These are phyloP conservation scores for Hirtodrosophila cameraria DNA, from an alignment of 2,888 invertebrate species.

Conservation along the genomic window DNA sequence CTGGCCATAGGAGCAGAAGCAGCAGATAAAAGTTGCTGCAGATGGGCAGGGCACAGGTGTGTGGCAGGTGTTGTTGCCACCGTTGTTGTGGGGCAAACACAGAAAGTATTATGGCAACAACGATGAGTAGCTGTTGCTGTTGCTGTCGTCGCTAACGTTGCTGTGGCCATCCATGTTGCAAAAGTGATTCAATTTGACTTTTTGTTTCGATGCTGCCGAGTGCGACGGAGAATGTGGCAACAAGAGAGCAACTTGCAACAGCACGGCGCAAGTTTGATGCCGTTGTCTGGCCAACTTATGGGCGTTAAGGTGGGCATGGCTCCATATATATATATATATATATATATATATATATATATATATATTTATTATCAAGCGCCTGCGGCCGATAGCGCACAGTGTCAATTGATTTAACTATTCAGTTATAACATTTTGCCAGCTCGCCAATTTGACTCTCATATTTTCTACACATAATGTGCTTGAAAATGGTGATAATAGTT, in stretches of 20 bases:
- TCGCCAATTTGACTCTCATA: too few species aligned
- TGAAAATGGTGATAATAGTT: too few species aligned
- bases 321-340: too few species aligned
- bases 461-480: too few species aligned
- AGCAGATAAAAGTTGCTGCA: neutral
- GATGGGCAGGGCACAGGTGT: neutral
- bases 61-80: conserved; percentile 17
- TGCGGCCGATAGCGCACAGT: conserved; percentile 7
- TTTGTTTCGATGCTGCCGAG: conserved; percentile 51
- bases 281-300: conserved; percentile 21
- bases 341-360: too few species aligned
- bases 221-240: conserved; percentile 9
- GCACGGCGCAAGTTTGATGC: neutral
- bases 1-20: conserved; percentile 9
- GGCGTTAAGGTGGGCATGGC: conserved; percentile 1
- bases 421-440: conserved; percentile 42
- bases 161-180: conserved; percentile 48
- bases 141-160: conserved; percentile 4
- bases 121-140: conserved; percentile 21
- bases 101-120: conserved; percentile 25
- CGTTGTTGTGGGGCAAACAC: conserved; percentile 18
- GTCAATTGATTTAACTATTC: conserved; percentile 65
- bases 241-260: conserved; percentile 3
- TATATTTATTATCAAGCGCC: too few species aligned
- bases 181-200: conserved; percentile 72